Conservation (phyloP, 1,140 invertebrate species). For the Apis dorsata region DNA sequence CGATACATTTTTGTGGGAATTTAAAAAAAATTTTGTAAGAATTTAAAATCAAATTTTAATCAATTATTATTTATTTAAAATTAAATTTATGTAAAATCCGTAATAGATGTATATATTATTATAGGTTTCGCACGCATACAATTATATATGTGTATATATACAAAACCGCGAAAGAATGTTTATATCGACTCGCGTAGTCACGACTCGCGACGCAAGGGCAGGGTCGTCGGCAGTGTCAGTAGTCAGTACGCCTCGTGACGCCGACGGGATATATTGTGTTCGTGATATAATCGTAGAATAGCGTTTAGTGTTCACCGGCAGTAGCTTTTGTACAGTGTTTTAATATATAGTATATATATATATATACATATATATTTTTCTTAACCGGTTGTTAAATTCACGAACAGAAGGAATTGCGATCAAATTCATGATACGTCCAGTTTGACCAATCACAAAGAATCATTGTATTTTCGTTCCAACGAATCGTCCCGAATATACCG, state of each 20-base stretch:
- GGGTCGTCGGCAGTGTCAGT: constrained; percentile 66
- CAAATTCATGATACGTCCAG: constrained; percentile 31
- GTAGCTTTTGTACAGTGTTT: constrained; percentile 34
- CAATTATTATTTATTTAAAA: constrained; percentile 22
- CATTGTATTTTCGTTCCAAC: constrained; percentile 16
- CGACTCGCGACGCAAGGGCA: constrained; percentile 76
- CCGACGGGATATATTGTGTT: constrained; percentile 56
- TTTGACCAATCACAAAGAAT: constrained; percentile 23
- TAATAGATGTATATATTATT: background rate
- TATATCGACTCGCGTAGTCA: constrained; percentile 66
- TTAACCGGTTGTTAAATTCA: background rate
- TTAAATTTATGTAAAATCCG: background rate
- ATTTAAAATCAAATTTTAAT: constrained; percentile 31
- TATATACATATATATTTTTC: constrained; percentile 9
- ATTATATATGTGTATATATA: too few relatives aligned
- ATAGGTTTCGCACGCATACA: background rate
- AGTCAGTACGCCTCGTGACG: constrained; percentile 71
- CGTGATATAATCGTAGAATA: constrained; percentile 31
- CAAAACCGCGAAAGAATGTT: constrained; percentile 23
- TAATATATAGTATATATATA: constrained; percentile 2
- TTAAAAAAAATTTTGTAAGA: background rate
- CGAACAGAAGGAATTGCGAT: background rate
- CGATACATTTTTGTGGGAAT: too few relatives aligned
- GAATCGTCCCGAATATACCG: constrained; percentile 28
- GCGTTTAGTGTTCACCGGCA: constrained; percentile 45